Evolutionary conservation across 2,797 vertebrate species (phyloP), one percentile per base, ranked within the genome.

Genomic region (Characodon lateralis): DNA sequence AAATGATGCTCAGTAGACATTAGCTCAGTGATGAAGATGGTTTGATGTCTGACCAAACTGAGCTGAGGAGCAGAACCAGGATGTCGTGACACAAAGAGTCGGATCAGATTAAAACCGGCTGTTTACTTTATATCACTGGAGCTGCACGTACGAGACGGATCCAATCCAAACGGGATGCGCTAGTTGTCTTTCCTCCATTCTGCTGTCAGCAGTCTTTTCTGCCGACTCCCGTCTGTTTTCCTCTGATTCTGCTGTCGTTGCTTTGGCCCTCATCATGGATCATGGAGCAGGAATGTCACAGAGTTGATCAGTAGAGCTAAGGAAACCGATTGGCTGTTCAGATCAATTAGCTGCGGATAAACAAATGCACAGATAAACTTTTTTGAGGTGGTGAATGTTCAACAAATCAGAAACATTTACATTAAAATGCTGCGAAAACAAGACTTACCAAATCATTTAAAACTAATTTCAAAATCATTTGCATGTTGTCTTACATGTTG

Each of bases 11-110:
- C 53, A 55, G 53, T 4, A 61, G 58, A 58, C 16, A 53, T 53
- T 18, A 53, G 16, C 16, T 53, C 51, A 53, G 58, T 4, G 12
- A 16, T 28, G 9, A n/a, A 58, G 9, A n/a, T 2, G 5, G 53
- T 24, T 7, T 63, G 14, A 50, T 14, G 48, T 14, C 48, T 16
- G 48, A 50, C 46, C 46, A 1, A 8, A 48, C 9, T 13, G 56
- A n/a, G n/a, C 56, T 26, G 58, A 61, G 58, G 59, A 66, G 63
- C 31, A 41, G 63, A 66, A 66, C 58, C 58, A 59, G n/a, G 14
- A 55, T 55, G 53, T 46, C 1, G 9, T 46, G 55, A 59, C 2
- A 24, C 65, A 68, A 24, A 68, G 39, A 13, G 65, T 48, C 2
- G 12, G 66, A 69, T 48, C 66, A n/a, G 10, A 69, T n/a, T 68